phyloP scores from a whole-genome alignment of 2,113 vertebrate genomes.

The Lepus americanus region DNA sequence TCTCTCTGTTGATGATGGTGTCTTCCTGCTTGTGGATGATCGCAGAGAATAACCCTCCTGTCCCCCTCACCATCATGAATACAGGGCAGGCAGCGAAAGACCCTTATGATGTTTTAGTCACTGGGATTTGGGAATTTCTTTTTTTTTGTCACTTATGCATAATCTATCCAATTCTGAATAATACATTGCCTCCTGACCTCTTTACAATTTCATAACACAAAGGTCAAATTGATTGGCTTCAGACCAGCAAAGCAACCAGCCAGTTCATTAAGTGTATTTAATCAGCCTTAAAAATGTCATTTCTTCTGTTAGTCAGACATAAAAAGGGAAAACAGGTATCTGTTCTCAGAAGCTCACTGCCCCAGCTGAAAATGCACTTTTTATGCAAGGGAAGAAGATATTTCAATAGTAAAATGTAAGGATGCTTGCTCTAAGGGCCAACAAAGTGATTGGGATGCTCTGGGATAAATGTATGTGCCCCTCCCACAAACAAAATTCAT shows the following conservation, averaged over 20 bases:
- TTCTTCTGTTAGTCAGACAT: neutral
- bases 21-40: neutral
- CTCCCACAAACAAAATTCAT: neutral
- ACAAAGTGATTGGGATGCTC: neutral
- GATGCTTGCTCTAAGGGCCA: neutral
- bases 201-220: neutral
- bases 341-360: neutral
- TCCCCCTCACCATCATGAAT: neutral
- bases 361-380: neutral
- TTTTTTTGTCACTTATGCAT: constrained; percentile 8
- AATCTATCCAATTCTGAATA: constrained; percentile 1
- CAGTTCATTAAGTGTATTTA: constrained; percentile 32
- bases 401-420: constrained; percentile 5
- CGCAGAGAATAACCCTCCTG: neutral
- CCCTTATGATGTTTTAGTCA: neutral
- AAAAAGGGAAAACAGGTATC: neutral
- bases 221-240: constrained; percentile 6
- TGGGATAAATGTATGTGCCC: neutral
- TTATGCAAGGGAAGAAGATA: neutral
- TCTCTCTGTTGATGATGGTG: neutral
- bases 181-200: neutral
- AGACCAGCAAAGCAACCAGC: neutral
- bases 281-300: neutral
- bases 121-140: neutral
- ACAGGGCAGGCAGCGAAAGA: neutral